Conservation (phyloP, 2,888 invertebrate species). For the Trilocha varians region DNA sequence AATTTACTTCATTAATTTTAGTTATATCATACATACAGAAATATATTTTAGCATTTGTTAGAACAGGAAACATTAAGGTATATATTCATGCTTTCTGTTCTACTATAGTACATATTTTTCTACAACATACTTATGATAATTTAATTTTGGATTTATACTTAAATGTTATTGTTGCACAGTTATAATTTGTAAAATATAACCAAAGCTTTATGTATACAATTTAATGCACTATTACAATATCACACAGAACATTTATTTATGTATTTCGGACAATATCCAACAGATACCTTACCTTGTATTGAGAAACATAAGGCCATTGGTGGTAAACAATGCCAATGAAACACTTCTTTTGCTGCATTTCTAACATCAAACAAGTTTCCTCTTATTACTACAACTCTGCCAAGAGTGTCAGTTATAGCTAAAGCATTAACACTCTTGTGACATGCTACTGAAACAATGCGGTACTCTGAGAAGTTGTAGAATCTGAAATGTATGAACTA, state of each 20-base stretch:
- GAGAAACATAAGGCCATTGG: slow-evolving; percentile 49
- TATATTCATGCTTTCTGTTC: too few relatives aligned
- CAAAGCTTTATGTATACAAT: neutral
- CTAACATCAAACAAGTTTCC: slow-evolving; percentile 44
- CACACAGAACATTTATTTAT: neutral
- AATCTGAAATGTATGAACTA: neutral
- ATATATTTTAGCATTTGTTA: too few relatives aligned
- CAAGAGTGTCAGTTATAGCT: slow-evolving; percentile 53
- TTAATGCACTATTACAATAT: neutral
- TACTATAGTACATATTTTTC: too few relatives aligned
- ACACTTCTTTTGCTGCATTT: slow-evolving; percentile 39
- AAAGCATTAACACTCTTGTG: slow-evolving; percentile 42
- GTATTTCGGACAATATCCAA: too few relatives aligned
- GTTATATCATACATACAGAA: too few relatives aligned
- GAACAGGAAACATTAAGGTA: too few relatives aligned
- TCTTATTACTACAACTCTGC: slow-evolving; percentile 42
- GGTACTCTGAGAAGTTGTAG: slow-evolving; percentile 34
- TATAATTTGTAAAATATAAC: too few relatives aligned
- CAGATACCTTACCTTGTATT: slow-evolving; percentile 46
- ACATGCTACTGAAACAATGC: slow-evolving; percentile 49
- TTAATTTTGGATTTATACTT: too few relatives aligned
- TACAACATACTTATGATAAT: too few relatives aligned
- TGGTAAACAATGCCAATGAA: slow-evolving; percentile 66
- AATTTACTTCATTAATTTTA: slow-evolving; percentile 1
- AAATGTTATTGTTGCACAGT: too few relatives aligned